These are phyloP conservation scores for Australoheros scitulus DNA, from an alignment of 2,113 vertebrate genomes.

Conservation along the genomic window DNA sequence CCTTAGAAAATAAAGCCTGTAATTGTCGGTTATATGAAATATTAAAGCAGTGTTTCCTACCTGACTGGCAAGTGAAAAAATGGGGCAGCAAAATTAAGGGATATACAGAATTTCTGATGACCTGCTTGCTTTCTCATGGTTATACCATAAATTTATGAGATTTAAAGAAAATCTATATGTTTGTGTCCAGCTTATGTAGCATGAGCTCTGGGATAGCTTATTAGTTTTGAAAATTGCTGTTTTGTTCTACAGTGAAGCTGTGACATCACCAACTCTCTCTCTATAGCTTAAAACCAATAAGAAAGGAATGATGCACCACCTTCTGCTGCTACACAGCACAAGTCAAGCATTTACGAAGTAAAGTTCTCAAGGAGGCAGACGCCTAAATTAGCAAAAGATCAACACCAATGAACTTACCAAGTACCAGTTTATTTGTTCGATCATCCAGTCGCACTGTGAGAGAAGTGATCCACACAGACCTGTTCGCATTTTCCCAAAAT, in stretches of 20 bases:
- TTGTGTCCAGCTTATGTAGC: neutral
- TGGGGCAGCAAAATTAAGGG: neutral
- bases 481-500: neutral
- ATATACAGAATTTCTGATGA: constrained; percentile 7
- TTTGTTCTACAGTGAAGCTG: neutral
- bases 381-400: neutral
- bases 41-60: constrained; percentile 23
- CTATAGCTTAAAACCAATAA: neutral
- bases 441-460: neutral
- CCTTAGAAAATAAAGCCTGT: constrained; percentile 8
- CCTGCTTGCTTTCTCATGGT: neutral
- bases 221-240: neutral
- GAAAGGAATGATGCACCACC: neutral
- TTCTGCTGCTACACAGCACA: neutral
- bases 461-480: neutral
- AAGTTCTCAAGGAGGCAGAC: neutral
- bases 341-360: too few species aligned
- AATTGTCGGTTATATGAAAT: constrained; percentile 30
- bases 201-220: neutral
- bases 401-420: too few species aligned
- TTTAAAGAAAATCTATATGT: constrained; percentile 7
- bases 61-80: constrained; percentile 12
- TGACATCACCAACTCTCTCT: neutral
- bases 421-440: neutral
- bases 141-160: neutral